Evolutionary conservation across 2,113 vertebrate genomes (phyloP), one percentile per base, ranked within the genome.

Genomic region (Scomber scombrus): DNA sequence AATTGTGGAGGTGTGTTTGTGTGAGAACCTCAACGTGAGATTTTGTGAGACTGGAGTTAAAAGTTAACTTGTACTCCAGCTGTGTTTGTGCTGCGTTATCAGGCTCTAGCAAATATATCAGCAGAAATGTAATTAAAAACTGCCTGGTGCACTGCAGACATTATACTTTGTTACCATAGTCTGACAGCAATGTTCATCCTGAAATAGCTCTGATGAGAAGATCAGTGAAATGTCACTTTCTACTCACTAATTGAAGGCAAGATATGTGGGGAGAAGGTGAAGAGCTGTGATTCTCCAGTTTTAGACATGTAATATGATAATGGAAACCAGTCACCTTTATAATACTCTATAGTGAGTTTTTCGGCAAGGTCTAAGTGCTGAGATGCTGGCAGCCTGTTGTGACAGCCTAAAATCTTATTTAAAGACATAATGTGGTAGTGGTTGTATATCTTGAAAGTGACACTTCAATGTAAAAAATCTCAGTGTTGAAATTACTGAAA

Each of bases 161-260:
- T 81, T 81, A 75, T 61, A 78, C 80, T 92, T 75, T 94, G 91
- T 86, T 89, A 79, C 70, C 47, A 15, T 49, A 75, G 75, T 72
- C 84, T 92, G 89, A 88, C 88, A 89, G 87, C 58, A 69, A 78
- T 78, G 81, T 85, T 88, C 67, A 85, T 57, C 83, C 74, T 81
- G 85, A 89, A 92, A 93, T 91, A 90, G 85, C 84, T 88, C 61
- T 65, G 72, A 85, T 81, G 81, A 85, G 71, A 74, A 70, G 80
- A 92, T 84, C 73, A 75, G 65, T 63, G 65, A 89, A 91, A 88
- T 87, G 81, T 93, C 87, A 86, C 88, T 88, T 86, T 84, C 81
- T 87, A n/a, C 79, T 81, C 45, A 55, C 81, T 92, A 93, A 93
- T 93, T 90, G 84, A 91, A 90, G 65, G 61, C 23, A 49, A 80